Evolutionary conservation across 2,797 vertebrate genomes (phyloP), one percentile per base, ranked within the genome.

Genomic region (Coreius guichenoti): DNA sequence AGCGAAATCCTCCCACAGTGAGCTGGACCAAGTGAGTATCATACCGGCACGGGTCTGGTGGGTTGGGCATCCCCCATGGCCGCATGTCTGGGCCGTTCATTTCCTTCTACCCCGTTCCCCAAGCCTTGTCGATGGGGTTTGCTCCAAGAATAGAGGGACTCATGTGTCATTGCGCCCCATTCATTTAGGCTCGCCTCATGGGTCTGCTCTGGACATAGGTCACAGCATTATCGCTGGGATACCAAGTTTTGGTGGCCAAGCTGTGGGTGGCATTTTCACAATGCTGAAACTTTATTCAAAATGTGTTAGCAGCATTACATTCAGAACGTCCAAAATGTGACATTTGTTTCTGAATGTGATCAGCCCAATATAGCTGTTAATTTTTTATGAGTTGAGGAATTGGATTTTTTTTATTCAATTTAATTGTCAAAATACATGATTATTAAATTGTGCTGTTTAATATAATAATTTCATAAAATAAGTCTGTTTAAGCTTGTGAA

Each of bases 21-120:
- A 43, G 56, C 82, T 90, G 81, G 79, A 82, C 87, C 92, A 94
- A 86, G 95, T 96, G 93, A 96, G 95, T 95, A 95, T 89, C 6
- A 88, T 88, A 80, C 72, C 83, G 85, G 89, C 87, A 90, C 73
- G 82, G 82, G 75, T 79, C 89, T 86, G 83, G 91, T 91, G 82
- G 84, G 81, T 88, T 88, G 88, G 85, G 72, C 89, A 47, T 86
- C 87, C 75, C 26, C 90, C 90, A 87, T 83, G 84, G 88, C 89
- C 82, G 92, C 93, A 94, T 95, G 94, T 78, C 65, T 79, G 80
- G 84, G 75, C 86, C 87, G 61, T 61, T 86, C 86, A 83, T 89
- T 72, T 81, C 67, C 58, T 87, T 90, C 87, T 91, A 88, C 91
- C 86, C 86, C 74, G 65, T 88, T 87, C 86, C 90, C n/a, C 85